Evolutionary conservation across 2,888 invertebrate species (phyloP).

Genomic region (Hyposoter didymator): DNA sequence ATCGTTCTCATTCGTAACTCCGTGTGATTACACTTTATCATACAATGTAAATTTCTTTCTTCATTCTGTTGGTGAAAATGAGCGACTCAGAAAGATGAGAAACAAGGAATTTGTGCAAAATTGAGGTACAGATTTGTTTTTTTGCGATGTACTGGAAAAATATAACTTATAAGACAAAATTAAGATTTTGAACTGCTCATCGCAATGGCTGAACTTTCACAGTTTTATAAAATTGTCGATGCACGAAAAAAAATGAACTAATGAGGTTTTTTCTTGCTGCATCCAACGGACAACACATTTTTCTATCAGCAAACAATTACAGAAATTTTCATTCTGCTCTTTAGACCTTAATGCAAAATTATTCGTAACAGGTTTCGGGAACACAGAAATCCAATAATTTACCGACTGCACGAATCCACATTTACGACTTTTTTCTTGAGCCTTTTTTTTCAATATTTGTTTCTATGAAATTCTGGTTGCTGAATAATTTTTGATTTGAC

Average conservation of each 20-base stretch:
- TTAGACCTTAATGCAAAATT: conserved; percentile 16
- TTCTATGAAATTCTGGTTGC: not conserved
- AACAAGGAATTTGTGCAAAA: not conserved
- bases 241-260: not conserved
- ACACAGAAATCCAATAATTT: conserved; percentile 10
- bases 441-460: not conserved
- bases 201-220: not conserved
- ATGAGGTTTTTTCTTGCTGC: not conserved
- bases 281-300: not conserved
- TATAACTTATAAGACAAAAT: not conserved
- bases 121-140: not conserved
- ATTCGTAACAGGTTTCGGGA: conserved; percentile 8
- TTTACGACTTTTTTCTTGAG: not conserved
- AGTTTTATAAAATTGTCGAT: not conserved
- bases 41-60: not conserved
- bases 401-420: not conserved
- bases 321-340: not conserved
- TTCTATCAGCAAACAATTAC: conserved; percentile 10
- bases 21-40: not conserved
- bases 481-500: not conserved
- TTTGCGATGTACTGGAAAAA: not conserved
- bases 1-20: not conserved
- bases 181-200: not conserved
- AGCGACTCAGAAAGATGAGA: not conserved
- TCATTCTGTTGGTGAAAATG: not conserved